phyloP scores from a whole-genome alignment of 2,113 vertebrate species.

The Pituophis catenifer region DNA sequence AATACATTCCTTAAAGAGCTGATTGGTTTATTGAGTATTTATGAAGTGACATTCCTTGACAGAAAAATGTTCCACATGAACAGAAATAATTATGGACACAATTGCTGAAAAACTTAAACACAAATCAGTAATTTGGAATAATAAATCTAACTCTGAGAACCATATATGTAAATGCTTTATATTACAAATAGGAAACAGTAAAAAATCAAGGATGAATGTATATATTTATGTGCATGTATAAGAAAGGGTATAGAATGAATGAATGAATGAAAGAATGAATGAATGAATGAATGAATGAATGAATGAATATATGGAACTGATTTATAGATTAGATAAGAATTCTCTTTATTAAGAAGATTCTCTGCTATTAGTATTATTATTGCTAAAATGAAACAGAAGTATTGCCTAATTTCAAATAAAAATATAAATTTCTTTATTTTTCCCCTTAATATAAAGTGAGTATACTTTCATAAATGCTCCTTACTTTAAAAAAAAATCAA shows the following conservation, averaged over 20 bases:
- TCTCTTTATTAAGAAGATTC: background rate
- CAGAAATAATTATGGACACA: background rate
- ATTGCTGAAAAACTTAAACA: background rate
- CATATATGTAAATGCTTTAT: background rate
- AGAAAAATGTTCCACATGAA: background rate
- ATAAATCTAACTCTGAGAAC: background rate
- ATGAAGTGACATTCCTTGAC: background rate
- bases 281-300: background rate
- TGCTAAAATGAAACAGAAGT: background rate
- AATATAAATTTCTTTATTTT: background rate
- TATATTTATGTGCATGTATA: background rate
- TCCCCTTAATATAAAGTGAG: background rate
- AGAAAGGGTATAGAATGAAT: background rate
- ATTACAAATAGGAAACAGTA: background rate
- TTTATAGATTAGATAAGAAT: background rate
- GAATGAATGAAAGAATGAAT: background rate
- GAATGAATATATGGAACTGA: background rate
- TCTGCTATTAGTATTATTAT: background rate
- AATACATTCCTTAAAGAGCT: background rate
- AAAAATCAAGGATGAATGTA: background rate
- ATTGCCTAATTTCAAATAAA: background rate
- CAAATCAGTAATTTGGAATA: background rate
- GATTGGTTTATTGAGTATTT: background rate
- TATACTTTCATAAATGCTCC: background rate
- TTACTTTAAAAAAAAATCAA: background rate